phyloP scores from a whole-genome alignment of 2,113 vertebrate species.

The Nyctereutes procyonoides region DNA sequence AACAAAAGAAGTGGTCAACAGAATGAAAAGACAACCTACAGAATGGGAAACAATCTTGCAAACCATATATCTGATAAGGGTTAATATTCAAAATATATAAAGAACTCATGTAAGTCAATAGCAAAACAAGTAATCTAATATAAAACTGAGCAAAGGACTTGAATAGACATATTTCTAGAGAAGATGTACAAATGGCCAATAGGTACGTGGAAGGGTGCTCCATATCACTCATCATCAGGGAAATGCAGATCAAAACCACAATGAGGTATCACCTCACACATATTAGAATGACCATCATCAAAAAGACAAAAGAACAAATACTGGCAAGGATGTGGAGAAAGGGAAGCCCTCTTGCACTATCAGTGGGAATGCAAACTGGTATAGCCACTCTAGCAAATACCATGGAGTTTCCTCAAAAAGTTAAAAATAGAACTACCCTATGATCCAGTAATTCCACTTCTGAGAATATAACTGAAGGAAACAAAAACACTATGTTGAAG shows the following conservation, averaged over 20 bases:
- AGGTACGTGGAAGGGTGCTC: background rate
- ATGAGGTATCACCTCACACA: background rate
- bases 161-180: background rate
- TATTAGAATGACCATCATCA: background rate
- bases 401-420: background rate
- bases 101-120: background rate
- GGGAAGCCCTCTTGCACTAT: background rate
- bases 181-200: background rate
- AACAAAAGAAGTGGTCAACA: background rate
- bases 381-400: background rate
- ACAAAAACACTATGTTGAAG: background rate
- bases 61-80: background rate
- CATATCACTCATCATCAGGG: background rate
- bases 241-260: background rate
- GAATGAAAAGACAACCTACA: background rate
- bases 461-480: background rate
- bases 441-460: background rate
- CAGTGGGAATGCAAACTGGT: background rate
- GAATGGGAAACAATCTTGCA: background rate
- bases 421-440: background rate
- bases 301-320: background rate
- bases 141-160: background rate
- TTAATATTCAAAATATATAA: background rate
- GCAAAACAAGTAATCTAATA: background rate
- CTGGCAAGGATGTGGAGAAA: background rate